phyloP scores from a whole-genome alignment of 2,888 invertebrate species.

The Pyrgus malvae region DNA sequence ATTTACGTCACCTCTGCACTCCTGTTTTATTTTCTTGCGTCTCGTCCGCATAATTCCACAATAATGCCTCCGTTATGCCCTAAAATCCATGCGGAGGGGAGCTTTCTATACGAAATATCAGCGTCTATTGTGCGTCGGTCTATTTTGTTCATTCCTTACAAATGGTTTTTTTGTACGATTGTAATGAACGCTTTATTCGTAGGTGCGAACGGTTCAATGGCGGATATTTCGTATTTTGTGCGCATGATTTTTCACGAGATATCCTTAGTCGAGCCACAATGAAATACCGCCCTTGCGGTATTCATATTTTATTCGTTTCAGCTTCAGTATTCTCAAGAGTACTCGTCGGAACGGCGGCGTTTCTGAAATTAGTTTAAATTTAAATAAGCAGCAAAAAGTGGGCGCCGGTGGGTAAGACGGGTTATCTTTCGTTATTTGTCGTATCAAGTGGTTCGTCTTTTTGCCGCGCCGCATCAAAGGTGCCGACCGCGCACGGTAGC shows the following conservation, averaged over 20 bases:
- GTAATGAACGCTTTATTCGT: slow-evolving; percentile 76
- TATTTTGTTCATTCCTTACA: slow-evolving; percentile 67
- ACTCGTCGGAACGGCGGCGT: slow-evolving; percentile 45
- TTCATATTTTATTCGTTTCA: slow-evolving; percentile 33
- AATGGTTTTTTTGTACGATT: slow-evolving; percentile 70
- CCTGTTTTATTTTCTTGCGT: slow-evolving; percentile 72
- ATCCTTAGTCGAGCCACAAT: slow-evolving; percentile 38
- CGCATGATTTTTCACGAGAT: slow-evolving; percentile 54
- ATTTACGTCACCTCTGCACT: slow-evolving; percentile 69
- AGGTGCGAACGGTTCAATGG: slow-evolving; percentile 71
- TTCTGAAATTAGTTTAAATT: slow-evolving; percentile 58
- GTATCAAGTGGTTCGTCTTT: slow-evolving; percentile 68
- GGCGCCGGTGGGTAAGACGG: slow-evolving; percentile 59
- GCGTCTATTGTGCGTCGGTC: slow-evolving; percentile 64
- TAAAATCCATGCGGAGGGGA: slow-evolving; percentile 68
- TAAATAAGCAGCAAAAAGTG: slow-evolving; percentile 62
- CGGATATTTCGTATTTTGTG: slow-evolving; percentile 36
- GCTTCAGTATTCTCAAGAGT: slow-evolving; percentile 29
- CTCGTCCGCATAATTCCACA: slow-evolving; percentile 68
- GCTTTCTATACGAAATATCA: slow-evolving; percentile 75
- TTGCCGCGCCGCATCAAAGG: slow-evolving; percentile 64
- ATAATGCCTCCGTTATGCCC: slow-evolving; percentile 66
- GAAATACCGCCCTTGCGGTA: slow-evolving; percentile 23
- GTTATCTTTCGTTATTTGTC: slow-evolving; percentile 78
- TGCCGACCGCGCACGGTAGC: slow-evolving; percentile 67